phyloP scores from a whole-genome alignment of 2,797 vertebrate genomes.

The Fundulus diaphanus region DNA sequence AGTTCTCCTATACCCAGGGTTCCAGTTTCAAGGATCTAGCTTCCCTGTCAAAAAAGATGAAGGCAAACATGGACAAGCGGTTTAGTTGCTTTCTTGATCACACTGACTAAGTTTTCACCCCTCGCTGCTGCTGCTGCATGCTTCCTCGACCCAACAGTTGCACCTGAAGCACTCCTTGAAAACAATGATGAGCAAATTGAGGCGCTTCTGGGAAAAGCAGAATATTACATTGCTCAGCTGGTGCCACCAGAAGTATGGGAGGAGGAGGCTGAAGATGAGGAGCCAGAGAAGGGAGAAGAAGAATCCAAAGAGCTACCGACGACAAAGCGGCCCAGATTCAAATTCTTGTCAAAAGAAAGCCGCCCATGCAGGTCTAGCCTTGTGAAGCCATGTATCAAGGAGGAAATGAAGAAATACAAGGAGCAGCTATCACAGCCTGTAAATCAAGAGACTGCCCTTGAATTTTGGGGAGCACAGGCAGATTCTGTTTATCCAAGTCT shows the following conservation, averaged over 20 bases:
- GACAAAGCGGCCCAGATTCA: background rate
- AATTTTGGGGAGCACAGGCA: too few relatives aligned
- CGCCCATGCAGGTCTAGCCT: background rate
- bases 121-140: background rate
- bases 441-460: too few relatives aligned
- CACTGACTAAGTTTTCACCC: background rate
- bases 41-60: background rate
- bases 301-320: background rate
- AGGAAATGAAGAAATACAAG: too few relatives aligned
- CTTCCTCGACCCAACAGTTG: background rate
- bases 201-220: background rate
- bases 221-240: background rate
- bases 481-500: too few relatives aligned
- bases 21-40: background rate
- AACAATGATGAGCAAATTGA: background rate
- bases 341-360: background rate
- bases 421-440: too few relatives aligned
- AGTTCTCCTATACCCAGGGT: background rate
- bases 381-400: too few relatives aligned
- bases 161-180: constrained; percentile 1
- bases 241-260: background rate
- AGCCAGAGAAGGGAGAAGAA: background rate
- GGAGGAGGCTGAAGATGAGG: background rate
- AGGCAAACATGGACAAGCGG: background rate
- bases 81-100: constrained; percentile 10